Percentiles rank a stretch among this genome's conserved stretches.
These are phyloP conservation scores for Intellagama lesueurii DNA, from an alignment of 2,797 vertebrate species.

Conservation along the genomic window DNA sequence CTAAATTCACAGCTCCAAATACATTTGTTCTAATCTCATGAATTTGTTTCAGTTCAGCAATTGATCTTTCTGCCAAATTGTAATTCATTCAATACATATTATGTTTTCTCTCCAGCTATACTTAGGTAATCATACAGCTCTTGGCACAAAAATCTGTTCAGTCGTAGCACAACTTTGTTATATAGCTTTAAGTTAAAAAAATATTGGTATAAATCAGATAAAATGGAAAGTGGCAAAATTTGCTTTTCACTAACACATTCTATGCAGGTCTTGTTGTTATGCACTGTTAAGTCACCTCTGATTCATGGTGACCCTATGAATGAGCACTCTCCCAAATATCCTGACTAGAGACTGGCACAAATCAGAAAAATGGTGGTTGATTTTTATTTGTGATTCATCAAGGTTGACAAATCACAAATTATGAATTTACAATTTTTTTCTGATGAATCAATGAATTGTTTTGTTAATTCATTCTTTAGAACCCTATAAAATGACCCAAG, in stretches of 20 bases:
- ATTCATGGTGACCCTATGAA: too few relatives aligned
- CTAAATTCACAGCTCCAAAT: background rate
- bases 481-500: too few relatives aligned
- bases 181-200: background rate
- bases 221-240: background rate
- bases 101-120: background rate
- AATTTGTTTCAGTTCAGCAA: background rate
- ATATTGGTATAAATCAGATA: too few relatives aligned
- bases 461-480: too few relatives aligned
- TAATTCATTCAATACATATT: background rate
- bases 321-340: too few relatives aligned
- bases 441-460: too few relatives aligned
- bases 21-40: background rate
- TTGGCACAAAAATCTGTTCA: background rate
- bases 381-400: too few relatives aligned
- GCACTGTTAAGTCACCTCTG: too few relatives aligned
- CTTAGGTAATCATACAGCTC: accelerated
- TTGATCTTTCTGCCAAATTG: background rate
- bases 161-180: background rate
- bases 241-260: background rate
- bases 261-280: background rate
- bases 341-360: too few relatives aligned
- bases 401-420: too few relatives aligned
- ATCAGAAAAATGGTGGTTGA: too few relatives aligned
- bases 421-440: too few relatives aligned